Conservation (phyloP, 1,140 invertebrate species). For the Dinoponera quadriceps region DNA sequence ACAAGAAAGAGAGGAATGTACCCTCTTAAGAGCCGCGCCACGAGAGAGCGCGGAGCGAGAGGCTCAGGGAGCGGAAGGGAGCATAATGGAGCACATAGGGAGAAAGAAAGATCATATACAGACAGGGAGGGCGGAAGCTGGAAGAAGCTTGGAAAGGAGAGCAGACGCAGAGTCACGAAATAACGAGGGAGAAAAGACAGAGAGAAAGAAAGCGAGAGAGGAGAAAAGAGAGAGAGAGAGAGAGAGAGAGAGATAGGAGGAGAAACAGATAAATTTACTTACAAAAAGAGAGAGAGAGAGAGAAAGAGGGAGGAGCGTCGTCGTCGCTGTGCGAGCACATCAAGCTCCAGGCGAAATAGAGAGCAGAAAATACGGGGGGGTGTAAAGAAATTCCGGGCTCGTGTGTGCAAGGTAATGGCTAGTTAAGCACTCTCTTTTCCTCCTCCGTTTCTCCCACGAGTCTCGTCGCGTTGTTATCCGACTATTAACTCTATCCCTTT, state of each 20-base stretch:
- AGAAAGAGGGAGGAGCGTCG: slow-evolving; percentile 13
- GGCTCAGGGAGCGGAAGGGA: no score
- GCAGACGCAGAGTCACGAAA: neutral
- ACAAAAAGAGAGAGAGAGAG: neutral
- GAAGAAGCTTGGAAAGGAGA: slow-evolving; percentile 17
- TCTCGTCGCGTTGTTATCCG: no score
- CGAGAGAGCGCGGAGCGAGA: no score
- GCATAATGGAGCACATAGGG: neutral
- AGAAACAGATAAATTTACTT: slow-evolving; percentile 55
- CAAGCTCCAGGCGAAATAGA: neutral
- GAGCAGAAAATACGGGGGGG: slow-evolving; percentile 27
- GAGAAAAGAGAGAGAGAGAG: slow-evolving; percentile 21
- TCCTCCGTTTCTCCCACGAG: neutral
- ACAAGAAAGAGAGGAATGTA: neutral
- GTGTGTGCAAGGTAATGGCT: neutral
- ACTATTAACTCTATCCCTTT: neutral
- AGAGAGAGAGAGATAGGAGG: neutral
- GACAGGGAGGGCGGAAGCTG: no score
- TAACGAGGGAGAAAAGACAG: neutral
- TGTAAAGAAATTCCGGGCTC: slow-evolving; percentile 19
- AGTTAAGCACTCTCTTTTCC: neutral
- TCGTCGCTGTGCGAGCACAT: neutral
- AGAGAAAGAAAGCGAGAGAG: neutral
- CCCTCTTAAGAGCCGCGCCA: no score
- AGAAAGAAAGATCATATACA: neutral